Conservation (phyloP, 2,888 invertebrate genomes). For the Drosophila peninsularis region DNA sequence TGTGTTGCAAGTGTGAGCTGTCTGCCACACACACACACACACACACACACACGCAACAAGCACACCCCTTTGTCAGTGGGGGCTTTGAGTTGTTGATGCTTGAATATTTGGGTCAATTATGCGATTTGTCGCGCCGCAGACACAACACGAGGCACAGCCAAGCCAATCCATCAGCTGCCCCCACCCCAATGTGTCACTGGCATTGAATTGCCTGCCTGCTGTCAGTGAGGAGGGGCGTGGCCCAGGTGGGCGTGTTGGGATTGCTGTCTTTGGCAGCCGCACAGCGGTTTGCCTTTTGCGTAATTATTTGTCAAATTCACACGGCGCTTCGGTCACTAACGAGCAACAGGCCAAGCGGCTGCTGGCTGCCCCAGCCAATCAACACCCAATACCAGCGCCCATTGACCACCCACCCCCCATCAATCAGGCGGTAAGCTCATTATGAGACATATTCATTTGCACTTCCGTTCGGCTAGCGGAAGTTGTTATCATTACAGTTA, state of each 20-base stretch:
- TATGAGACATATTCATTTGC: slow-evolving; percentile 51
- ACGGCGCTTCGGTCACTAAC: slow-evolving; percentile 60
- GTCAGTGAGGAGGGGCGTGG: slow-evolving; percentile 5
- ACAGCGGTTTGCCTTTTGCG: slow-evolving; percentile 65
- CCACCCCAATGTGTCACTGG: slow-evolving; percentile 54
- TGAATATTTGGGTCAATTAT: slow-evolving; percentile 79
- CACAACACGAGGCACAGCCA: slow-evolving; percentile 34
- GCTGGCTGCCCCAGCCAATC: slow-evolving; percentile 2
- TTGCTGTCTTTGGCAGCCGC: slow-evolving; percentile 50
- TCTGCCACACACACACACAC: slow-evolving; percentile 9
- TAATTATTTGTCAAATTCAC: slow-evolving; percentile 81
- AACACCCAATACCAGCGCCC: neutral
- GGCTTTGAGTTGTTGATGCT: slow-evolving; percentile 42
- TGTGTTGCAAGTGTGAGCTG: slow-evolving; percentile 12
- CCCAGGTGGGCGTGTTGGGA: neutral
- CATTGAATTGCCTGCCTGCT: slow-evolving; percentile 63
- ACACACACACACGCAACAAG: neutral
- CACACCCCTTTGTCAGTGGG: slow-evolving; percentile 11
- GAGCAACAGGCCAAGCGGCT: slow-evolving; percentile 58
- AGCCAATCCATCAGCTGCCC: slow-evolving; percentile 67
- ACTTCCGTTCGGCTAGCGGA: slow-evolving; percentile 64
- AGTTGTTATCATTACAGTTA: slow-evolving; percentile 53
- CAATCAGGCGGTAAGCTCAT: slow-evolving; percentile 70
- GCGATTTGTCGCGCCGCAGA: slow-evolving; percentile 76
- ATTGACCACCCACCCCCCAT: slow-evolving; percentile 42